phyloP scores from a whole-genome alignment of 2,113 vertebrate genomes.

The Nerophis lumbriciformis region DNA sequence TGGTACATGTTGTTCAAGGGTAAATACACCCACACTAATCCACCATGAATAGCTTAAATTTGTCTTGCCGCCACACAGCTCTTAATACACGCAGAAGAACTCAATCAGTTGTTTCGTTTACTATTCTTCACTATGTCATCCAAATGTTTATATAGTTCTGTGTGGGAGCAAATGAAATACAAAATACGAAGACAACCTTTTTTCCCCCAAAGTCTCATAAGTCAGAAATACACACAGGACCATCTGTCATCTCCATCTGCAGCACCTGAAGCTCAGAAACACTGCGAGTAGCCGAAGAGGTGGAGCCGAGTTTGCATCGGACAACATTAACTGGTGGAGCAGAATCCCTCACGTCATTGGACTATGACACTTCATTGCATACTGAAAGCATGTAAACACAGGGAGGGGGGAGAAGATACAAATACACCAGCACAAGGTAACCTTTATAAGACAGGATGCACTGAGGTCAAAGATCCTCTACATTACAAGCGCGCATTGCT shows the following conservation, averaged over 20 bases:
- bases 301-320: neutral
- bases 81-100: neutral
- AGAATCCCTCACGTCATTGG: neutral
- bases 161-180: neutral
- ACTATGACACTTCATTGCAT: neutral
- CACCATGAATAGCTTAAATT: conserved; percentile 2
- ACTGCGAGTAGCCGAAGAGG: neutral
- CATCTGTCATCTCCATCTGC: neutral
- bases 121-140: neutral
- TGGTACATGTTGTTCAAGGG: neutral
- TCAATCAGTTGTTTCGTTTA: neutral
- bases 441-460: no score
- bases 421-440: neutral
- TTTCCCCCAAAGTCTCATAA: neutral
- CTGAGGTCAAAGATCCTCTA: no score
- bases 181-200: neutral
- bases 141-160: neutral
- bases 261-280: neutral
- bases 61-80: neutral
- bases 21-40: conserved; percentile 4
- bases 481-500: no score
- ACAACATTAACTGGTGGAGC: conserved; percentile 4
- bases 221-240: neutral
- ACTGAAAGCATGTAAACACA: neutral
- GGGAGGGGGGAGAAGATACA: neutral